Evolutionary conservation across 2,113 vertebrate species (phyloP).

Genomic region (Mus musculus): DNA sequence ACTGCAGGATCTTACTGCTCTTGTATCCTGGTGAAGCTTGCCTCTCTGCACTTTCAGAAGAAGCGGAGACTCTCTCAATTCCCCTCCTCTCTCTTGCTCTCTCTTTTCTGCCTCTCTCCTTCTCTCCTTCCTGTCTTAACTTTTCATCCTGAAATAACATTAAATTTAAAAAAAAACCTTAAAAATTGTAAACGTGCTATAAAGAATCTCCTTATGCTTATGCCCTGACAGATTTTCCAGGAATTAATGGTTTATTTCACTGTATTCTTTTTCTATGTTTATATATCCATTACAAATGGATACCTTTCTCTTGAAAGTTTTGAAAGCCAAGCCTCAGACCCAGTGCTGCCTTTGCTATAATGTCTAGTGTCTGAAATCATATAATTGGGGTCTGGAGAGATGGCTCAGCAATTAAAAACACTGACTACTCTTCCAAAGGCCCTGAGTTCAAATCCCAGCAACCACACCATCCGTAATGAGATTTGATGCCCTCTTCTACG

Average conservation of each 20-base stretch:
- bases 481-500: no score
- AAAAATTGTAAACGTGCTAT: not conserved
- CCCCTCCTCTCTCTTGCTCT: no score
- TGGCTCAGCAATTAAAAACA: no score
- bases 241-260: not conserved
- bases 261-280: not conserved
- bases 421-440: no score
- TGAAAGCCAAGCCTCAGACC: not conserved
- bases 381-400: no score
- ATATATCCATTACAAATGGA: no score
- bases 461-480: no score
- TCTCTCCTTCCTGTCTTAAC: not conserved
- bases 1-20: not conserved
- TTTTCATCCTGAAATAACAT: conserved; percentile 45
- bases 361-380: not conserved
- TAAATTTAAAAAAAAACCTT: not conserved
- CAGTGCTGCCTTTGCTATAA: not conserved
- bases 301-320: not conserved
- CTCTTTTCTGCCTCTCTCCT: not conserved
- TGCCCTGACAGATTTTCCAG: not conserved
- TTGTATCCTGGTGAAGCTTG: rapidly evolving
- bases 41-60: not conserved
- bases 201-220: not conserved
- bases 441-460: no score
- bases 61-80: not conserved